Percentiles rank a stretch among this genome's conserved stretches.
Conservation (phyloP, 2,888 invertebrate species). For the Parnassius orleans region DNA sequence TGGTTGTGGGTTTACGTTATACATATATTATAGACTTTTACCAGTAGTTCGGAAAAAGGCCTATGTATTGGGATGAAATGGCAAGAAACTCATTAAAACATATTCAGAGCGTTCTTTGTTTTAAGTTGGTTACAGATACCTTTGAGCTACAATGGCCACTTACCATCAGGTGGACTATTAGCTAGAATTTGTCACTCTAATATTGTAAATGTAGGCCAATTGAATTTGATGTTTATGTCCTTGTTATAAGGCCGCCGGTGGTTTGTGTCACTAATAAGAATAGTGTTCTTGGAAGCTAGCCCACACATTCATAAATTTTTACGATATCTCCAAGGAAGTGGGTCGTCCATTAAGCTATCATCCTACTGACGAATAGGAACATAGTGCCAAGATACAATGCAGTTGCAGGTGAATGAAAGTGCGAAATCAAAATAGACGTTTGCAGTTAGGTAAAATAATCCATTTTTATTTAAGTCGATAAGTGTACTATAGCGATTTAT, state of each 20-base stretch:
- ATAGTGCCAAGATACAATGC: slow-evolving; percentile 20
- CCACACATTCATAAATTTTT: slow-evolving; percentile 11
- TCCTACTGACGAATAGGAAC: slow-evolving; percentile 9
- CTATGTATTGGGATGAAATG: too few relatives aligned
- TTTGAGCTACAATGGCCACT: too few relatives aligned
- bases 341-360: slow-evolving; percentile 21
- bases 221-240: neutral
- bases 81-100: neutral
- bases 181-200: neutral
- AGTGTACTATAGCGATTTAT: too few relatives aligned
- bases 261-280: slow-evolving; percentile 2
- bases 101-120: neutral
- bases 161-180: neutral
- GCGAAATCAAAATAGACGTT: slow-evolving; percentile 3
- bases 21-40: too few relatives aligned
- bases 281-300: slow-evolving; percentile 19
- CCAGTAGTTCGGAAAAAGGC: too few relatives aligned
- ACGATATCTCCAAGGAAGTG: slow-evolving; percentile 21
- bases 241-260: slow-evolving; percentile 3
- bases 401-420: slow-evolving; percentile 8
- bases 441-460: neutral
- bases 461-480: too few relatives aligned
- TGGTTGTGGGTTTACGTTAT: too few relatives aligned
- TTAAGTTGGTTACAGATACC: too few relatives aligned
- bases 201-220: too few relatives aligned